phyloP scores from a whole-genome alignment of 2,888 invertebrate species.

The Adineta ricciae region DNA sequence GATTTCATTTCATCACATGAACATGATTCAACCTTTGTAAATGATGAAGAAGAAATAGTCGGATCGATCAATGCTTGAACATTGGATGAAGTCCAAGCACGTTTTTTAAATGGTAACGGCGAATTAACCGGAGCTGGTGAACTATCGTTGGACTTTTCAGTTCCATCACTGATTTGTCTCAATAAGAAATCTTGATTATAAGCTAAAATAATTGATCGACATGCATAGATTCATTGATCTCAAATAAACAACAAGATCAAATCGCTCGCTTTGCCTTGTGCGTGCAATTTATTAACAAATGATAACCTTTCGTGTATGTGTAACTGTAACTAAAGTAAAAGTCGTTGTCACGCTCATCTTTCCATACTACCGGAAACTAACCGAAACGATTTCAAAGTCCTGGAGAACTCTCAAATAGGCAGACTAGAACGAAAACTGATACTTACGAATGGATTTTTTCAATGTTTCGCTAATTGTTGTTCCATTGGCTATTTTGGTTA shows the following conservation, averaged over 20 bases:
- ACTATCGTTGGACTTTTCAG: background rate
- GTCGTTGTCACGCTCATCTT: no score
- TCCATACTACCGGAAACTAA: no score
- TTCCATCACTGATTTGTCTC: background rate
- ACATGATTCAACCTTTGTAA: background rate
- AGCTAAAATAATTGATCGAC: background rate
- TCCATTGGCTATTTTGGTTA: background rate
- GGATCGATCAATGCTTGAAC: background rate
- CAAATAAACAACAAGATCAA: no score
- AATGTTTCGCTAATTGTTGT: background rate
- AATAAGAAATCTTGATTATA: background rate
- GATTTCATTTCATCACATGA: background rate
- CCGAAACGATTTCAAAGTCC: no score
- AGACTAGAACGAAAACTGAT: background rate
- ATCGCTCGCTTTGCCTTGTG: no score
- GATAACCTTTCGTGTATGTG: no score
- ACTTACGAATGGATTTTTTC: background rate
- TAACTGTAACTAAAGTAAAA: no score
- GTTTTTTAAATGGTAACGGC: slow-evolving; percentile 22
- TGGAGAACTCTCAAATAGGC: no score
- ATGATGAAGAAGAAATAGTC: background rate
- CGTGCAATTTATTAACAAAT: no score
- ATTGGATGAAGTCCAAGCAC: background rate
- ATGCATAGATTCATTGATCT: no score
- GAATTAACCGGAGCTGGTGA: background rate